Percentiles rank a stretch among this genome's conserved stretches.
phyloP scores from a whole-genome alignment of 2,888 invertebrate genomes.

The Mechanitis messenoides region DNA sequence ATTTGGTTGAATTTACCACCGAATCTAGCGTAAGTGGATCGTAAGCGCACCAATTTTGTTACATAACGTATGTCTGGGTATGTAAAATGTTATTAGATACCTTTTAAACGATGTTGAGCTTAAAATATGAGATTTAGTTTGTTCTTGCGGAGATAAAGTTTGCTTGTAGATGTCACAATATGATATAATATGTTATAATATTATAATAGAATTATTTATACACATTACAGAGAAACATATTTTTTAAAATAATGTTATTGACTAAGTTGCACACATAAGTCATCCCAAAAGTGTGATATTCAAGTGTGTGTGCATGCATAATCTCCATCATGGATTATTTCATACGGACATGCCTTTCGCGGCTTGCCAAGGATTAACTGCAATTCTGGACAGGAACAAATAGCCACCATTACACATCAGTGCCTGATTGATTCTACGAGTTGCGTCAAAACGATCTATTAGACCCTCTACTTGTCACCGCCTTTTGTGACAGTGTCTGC shows the following conservation, averaged over 20 bases:
- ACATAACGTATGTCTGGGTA: constrained; percentile 26
- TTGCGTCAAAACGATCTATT: constrained; percentile 42
- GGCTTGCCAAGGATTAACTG: constrained; percentile 72
- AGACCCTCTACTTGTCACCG: constrained; percentile 34
- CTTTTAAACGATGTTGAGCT: background rate
- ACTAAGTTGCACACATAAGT: constrained; percentile 8
- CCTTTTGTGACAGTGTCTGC: constrained; percentile 28
- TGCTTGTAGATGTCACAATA: too few species aligned
- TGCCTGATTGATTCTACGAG: constrained; percentile 54
- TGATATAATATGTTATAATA: too few species aligned
- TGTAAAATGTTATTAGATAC: constrained; percentile 5
- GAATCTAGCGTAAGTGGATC: constrained; percentile 40
- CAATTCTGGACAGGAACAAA: constrained; percentile 65
- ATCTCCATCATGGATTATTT: constrained; percentile 46
- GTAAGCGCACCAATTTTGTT: constrained; percentile 35
- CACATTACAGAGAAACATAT: background rate
- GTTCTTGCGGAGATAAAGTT: background rate
- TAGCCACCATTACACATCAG: constrained; percentile 63
- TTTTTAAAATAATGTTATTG: background rate
- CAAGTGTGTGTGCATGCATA: constrained; percentile 34
- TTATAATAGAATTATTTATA: background rate
- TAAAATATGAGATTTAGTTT: background rate
- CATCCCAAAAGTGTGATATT: constrained; percentile 30
- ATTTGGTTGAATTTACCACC: constrained; percentile 63
- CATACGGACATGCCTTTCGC: constrained; percentile 60